Base-by-base conservation (phyloP, 2,888 invertebrate species). In the Andrena trimmerana region DNA sequence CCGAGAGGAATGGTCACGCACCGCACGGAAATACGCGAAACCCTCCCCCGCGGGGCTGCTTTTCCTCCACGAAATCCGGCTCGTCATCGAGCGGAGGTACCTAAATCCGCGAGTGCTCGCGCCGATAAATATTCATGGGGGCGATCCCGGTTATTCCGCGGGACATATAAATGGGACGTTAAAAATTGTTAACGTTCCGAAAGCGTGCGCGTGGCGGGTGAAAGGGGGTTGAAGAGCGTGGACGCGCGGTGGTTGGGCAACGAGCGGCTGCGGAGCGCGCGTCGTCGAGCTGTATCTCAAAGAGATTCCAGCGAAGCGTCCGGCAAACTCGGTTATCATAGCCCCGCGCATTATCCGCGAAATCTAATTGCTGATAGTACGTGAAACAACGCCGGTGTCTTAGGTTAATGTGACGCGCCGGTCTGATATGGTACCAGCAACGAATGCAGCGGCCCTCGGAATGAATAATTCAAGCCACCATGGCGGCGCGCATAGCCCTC, bases 381-480 rank as follows among this genome's bases (percentile, higher is more conserved):
- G 82, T 80, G 86, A 81, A 89, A 88, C 84, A 88, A 89, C 84
- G 84, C 76, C 78, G 87, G 72, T 83, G 83, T 88, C 86, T 88
- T 86, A 86, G 88, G 85, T 74, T 83, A 80, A 84, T 73, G 86
- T 76, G 86, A 88, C 89, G 77, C 73, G 81, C 74, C 48, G 62
- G 81, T 79, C 80, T 81, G 85, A 87, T 84, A 85, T 78, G 85
- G 87, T 88, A 81, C 84, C 85, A 80, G 84, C 85, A 84, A 85
- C 88, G 79, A 88, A 90, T 81, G 89, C 89, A 87, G 84, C 88
- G 80, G 86, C 72, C 87, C 86, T 86, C 80, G 86, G 85, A 89
- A 92, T 92, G 92, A 92, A 92, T 92, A 90, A 92, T 91, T 93
- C 92, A 92, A 90, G 88, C 75, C 84, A 83, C 89, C 77, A 81